Evolutionary conservation across 2,797 vertebrate genomes (phyloP).

Genomic region (Lepus oiostolus): DNA sequence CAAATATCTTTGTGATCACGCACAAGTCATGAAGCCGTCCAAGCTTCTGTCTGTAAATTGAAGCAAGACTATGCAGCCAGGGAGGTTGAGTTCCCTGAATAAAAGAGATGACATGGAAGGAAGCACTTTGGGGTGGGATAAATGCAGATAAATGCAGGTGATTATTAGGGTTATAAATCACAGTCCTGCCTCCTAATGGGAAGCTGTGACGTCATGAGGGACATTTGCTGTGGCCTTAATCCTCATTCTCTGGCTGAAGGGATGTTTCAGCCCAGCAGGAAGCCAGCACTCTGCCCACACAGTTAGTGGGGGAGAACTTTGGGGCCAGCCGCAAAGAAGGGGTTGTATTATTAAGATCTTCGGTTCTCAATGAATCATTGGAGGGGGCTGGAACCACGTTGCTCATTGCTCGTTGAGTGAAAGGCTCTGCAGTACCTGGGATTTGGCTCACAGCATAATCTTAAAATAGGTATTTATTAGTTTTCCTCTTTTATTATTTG

Average conservation of each 20-base stretch:
- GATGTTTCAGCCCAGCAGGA: neutral
- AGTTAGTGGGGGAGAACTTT: fast-evolving
- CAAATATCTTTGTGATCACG: neutral
- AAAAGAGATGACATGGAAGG: neutral
- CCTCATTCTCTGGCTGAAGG: neutral
- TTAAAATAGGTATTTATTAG: slow-evolving; percentile 14
- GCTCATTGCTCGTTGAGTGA: neutral
- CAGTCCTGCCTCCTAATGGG: neutral
- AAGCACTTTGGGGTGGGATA: no score
- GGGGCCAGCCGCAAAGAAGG: neutral
- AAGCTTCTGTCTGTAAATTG: neutral
- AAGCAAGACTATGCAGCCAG: neutral
- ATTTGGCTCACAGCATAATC: neutral
- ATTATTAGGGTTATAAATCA: neutral
- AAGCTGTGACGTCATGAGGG: neutral
- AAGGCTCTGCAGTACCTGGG: neutral
- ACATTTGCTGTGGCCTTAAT: neutral
- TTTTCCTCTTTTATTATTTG: neutral
- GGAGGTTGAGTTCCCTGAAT: neutral
- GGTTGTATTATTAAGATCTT: neutral
- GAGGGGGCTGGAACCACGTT: fast-evolving
- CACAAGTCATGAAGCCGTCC: neutral
- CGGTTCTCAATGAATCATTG: neutral
- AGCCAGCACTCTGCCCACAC: neutral
- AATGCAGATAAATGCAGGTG: neutral